These are phyloP conservation scores for Salticus scenicus DNA, from an alignment of 2,888 invertebrate species.

Conservation along the genomic window DNA sequence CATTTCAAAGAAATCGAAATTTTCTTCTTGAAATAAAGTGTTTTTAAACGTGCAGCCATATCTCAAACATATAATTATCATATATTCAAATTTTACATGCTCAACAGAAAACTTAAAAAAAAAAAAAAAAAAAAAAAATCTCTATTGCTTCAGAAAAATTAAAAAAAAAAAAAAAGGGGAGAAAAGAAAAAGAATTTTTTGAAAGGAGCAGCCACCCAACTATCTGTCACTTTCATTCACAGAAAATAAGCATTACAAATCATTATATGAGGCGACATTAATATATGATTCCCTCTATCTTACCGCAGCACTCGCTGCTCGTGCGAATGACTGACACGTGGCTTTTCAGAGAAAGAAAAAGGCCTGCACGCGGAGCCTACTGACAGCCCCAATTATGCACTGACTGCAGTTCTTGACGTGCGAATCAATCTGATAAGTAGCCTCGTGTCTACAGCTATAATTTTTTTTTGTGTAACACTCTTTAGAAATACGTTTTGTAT, in stretches of 20 bases:
- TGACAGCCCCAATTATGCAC: slow-evolving; percentile 61
- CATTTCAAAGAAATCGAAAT: no score
- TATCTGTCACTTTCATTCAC: not conserved
- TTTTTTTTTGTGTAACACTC: not conserved
- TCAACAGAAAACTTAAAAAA: no score
- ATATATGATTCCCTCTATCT: not conserved
- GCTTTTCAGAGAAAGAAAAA: slow-evolving; percentile 11
- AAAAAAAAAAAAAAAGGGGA: no score
- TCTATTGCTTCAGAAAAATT: no score
- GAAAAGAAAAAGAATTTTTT: no score
- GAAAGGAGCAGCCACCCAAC: no score
- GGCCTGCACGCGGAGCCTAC: slow-evolving; percentile 6
- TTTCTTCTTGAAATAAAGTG: no score
- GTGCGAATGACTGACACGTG: slow-evolving; percentile 27
- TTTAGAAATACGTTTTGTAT: not conserved
- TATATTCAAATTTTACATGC: no score
- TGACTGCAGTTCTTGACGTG: slow-evolving; percentile 28
- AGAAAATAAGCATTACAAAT: not conserved
- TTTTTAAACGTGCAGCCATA: no score
- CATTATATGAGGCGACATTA: not conserved
- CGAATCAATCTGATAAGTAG: slow-evolving; percentile 45
- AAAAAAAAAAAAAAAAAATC: no score
- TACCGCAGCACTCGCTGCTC: slow-evolving; percentile 24
- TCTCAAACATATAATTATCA: no score
- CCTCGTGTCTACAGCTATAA: not conserved